Conservation (phyloP, 2,888 invertebrate species). For the Drosophila monieri region DNA sequence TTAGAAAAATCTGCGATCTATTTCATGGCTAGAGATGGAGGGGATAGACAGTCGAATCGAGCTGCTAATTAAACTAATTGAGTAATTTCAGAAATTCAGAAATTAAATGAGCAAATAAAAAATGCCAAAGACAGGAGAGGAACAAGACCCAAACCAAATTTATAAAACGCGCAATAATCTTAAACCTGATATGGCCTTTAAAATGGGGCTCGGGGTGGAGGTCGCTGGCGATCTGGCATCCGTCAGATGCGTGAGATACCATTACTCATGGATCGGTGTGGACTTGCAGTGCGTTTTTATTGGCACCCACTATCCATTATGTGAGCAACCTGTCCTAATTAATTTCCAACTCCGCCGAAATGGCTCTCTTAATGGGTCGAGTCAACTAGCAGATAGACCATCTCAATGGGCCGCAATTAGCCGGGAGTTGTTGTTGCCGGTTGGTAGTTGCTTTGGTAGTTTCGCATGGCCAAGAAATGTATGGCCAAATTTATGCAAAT, state of each 20-base stretch:
- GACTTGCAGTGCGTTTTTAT: slow-evolving; percentile 55
- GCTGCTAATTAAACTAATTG: slow-evolving; percentile 82
- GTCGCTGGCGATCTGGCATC: background rate
- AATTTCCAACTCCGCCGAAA: slow-evolving; percentile 66
- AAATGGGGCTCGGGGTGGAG: slow-evolving; percentile 6
- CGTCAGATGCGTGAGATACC: slow-evolving; percentile 38
- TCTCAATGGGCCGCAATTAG: slow-evolving; percentile 74
- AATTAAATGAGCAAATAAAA: slow-evolving; percentile 75
- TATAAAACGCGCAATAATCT: slow-evolving; percentile 58
- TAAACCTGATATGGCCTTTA: slow-evolving; percentile 50
- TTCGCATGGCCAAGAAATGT: slow-evolving; percentile 68
- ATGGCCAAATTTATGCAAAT: slow-evolving; percentile 70
- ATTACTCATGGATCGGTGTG: slow-evolving; percentile 32
- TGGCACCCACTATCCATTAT: slow-evolving; percentile 60
- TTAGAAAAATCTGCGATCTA: slow-evolving; percentile 51
- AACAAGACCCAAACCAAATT: slow-evolving; percentile 33
- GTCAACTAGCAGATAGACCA: slow-evolving; percentile 56
- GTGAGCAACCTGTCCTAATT: slow-evolving; percentile 69
- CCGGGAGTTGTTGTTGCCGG: slow-evolving; percentile 15
- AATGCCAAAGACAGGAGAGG: slow-evolving; percentile 26
- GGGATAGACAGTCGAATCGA: slow-evolving; percentile 49
- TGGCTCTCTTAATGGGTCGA: slow-evolving; percentile 70
- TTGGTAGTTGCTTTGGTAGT: slow-evolving; percentile 30
- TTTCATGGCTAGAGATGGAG: slow-evolving; percentile 62
- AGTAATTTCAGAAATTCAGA: slow-evolving; percentile 75